These are phyloP conservation scores for Tringa solitaria DNA, from an alignment of 2,113 vertebrate genomes.

Conservation along the genomic window DNA sequence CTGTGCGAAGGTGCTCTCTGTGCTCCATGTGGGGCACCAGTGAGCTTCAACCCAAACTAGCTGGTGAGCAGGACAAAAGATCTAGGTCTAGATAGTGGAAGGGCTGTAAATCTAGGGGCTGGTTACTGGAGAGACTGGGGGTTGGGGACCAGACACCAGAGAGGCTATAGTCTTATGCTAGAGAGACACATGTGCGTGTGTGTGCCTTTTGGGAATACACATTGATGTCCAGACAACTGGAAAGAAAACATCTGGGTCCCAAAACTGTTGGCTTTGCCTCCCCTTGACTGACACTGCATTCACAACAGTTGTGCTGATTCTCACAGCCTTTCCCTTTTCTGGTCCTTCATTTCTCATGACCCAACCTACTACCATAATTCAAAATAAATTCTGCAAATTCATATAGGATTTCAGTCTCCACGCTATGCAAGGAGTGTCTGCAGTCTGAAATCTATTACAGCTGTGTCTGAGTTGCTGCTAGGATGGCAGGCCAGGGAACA, in stretches of 20 bases:
- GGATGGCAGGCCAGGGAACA: background rate
- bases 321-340: background rate
- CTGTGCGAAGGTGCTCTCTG: background rate
- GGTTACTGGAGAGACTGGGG: background rate
- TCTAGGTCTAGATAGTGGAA: background rate
- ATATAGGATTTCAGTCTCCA: background rate
- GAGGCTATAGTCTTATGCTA: background rate
- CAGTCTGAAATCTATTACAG: background rate
- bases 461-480: background rate
- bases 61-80: background rate
- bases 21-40: background rate
- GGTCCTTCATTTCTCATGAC: background rate
- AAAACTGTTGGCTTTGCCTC: background rate
- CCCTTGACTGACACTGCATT: background rate
- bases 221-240: background rate
- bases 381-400: background rate
- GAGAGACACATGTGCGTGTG: accelerated
- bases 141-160: background rate
- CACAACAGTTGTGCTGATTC: background rate
- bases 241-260: background rate
- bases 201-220: background rate
- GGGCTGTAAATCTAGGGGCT: background rate
- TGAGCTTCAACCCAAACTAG: background rate
- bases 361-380: background rate
- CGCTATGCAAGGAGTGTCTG: background rate